Percentiles rank a stretch among this genome's conserved stretches.
These are phyloP conservation scores for Stegodyphus mimosarum DNA, from an alignment of 1,140 invertebrate genomes.

Conservation along the genomic window DNA sequence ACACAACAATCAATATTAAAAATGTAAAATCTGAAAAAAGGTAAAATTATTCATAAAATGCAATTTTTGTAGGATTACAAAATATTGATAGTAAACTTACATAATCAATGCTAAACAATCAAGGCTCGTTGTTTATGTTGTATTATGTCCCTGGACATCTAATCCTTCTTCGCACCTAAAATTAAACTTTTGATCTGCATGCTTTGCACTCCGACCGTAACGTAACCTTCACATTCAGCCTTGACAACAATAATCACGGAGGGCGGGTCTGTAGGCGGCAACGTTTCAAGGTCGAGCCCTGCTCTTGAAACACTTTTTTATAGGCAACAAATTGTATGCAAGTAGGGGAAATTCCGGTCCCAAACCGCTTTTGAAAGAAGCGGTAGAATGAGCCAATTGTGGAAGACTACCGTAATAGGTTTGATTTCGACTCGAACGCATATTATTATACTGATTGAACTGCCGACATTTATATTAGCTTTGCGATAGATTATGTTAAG, in stretches of 20 bases:
- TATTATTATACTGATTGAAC: background rate
- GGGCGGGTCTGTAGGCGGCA: slow-evolving; percentile 47
- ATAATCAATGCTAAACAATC: too few species aligned
- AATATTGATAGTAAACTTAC: too few species aligned
- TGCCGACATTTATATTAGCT: background rate
- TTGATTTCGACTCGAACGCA: background rate
- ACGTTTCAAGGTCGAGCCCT: slow-evolving; percentile 52
- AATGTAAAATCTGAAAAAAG: too few species aligned
- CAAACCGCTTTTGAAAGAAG: background rate
- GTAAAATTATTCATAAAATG: too few species aligned
- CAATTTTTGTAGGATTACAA: too few species aligned
- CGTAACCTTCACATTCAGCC: slow-evolving; percentile 17
- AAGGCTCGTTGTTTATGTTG: too few species aligned
- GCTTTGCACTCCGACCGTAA: background rate
- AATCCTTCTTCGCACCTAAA: background rate
- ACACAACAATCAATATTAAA: too few species aligned
- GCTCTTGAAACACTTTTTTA: slow-evolving; percentile 42
- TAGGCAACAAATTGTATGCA: slow-evolving; percentile 33
- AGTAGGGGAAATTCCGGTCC: background rate
- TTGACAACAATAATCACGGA: background rate
- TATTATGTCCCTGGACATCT: background rate
- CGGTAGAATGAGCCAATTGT: background rate
- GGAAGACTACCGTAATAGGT: background rate
- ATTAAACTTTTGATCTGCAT: slow-evolving; percentile 14
- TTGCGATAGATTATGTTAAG: background rate